Base-by-base conservation (phyloP, 2,113 vertebrate species). In the Cinclus cinclus region DNA sequence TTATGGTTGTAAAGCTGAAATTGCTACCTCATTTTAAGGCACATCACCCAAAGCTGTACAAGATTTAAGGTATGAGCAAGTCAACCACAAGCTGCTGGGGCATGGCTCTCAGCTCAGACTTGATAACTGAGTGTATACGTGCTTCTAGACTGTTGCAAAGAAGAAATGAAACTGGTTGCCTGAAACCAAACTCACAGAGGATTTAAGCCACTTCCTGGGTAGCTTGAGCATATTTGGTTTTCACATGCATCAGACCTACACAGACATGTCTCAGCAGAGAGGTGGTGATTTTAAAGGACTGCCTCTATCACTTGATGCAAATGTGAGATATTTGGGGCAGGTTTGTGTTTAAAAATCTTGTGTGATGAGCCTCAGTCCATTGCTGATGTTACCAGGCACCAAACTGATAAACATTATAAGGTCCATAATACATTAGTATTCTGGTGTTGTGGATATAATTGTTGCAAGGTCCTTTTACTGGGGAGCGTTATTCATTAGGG, bases 151-250 rank as follows among this genome's bases (percentile, higher is more conserved):
- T 44, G 39, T 14, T 80, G 86, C 76, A 93, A 89, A 78, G 46
- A 83, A 46, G 53, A 92, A 95, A 90, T 0, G 0, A 95, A 95
- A 75, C 44, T 75, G 60, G 17, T 68, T 92, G 60, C 56, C 69
- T 87, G 65, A 92, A 94, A 92, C 42, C 47, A 75, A 92, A 58
- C 35, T 88, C 63, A 44, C 10, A 25, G 89, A 15, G 31, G 44
- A 93, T 92, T 92, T 81, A 93, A 93, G 33, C 52, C 80, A 89
- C 92, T 94, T 97, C 92, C 86, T 81, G 52, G 56, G 64, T 87
- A 71, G 39, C 31, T 50, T 67, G 21, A 93, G 18, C 73, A 52
- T 84, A 62, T 92, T 94, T 93, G 55, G 11, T 75, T 96, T 94
- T 60, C 83, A 64, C 60, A 46, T 68, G 39, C 74, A 68, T 71